These are phyloP conservation scores for Oreotrochilus melanogaster DNA, from an alignment of 2,113 vertebrate genomes.

Conservation along the genomic window DNA sequence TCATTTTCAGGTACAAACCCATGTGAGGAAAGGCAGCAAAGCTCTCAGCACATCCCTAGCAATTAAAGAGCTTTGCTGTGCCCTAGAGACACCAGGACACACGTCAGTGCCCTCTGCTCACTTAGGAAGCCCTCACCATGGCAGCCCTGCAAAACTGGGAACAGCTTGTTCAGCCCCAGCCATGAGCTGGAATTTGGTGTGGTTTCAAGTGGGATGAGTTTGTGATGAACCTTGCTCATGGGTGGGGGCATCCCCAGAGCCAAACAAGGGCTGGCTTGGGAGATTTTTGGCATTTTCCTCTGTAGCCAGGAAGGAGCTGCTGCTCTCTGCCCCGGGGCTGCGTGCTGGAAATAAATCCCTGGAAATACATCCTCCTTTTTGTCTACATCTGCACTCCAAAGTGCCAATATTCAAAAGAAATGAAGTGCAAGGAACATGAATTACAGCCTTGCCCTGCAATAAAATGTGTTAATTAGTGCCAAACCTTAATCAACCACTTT, in stretches of 20 bases:
- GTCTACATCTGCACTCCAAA: neutral
- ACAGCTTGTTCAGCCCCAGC: neutral
- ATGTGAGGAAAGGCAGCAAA: neutral
- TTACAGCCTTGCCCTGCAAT: neutral
- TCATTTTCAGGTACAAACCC: neutral
- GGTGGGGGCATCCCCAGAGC: neutral
- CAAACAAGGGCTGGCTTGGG: neutral
- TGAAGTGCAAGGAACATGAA: neutral
- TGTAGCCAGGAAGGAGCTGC: neutral
- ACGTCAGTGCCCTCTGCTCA: fast-evolving
- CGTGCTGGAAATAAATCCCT: neutral
- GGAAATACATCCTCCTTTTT: neutral
- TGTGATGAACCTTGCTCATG: neutral
- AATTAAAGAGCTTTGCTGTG: neutral
- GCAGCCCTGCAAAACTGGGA: neutral
- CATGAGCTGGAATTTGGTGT: neutral
- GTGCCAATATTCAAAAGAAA: neutral
- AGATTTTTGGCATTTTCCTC: neutral
- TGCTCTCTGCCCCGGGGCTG: neutral
- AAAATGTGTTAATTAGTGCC: neutral
- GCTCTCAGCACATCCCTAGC: neutral
- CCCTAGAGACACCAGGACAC: neutral
- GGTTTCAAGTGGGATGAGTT: neutral
- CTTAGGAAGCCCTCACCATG: neutral
- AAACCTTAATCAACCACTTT: neutral